These are phyloP conservation scores for Hippocampus mohnikei DNA, from an alignment of 2,113 vertebrate species.

Conservation along the genomic window DNA sequence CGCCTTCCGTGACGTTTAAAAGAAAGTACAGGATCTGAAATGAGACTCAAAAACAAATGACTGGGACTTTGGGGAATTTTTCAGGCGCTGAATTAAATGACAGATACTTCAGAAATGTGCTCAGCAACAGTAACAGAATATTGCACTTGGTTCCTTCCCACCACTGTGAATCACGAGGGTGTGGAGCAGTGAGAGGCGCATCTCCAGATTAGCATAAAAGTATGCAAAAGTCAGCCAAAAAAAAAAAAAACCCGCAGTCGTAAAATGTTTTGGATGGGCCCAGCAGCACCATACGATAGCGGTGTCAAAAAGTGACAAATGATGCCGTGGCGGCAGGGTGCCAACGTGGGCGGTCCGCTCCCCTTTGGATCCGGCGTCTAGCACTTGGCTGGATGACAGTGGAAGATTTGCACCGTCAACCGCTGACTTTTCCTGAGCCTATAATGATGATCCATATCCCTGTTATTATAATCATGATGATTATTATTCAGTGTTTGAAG, in stretches of 20 bases:
- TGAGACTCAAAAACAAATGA: too few species aligned
- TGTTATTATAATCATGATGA: not conserved
- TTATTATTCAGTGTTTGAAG: not conserved
- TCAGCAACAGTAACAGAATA: too few species aligned
- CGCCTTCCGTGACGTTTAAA: too few species aligned
- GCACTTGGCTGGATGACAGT: not conserved
- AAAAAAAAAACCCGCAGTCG: not conserved
- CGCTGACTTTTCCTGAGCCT: not conserved
- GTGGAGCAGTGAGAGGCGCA: not conserved
- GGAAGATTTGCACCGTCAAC: not conserved
- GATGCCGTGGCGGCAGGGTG: not conserved
- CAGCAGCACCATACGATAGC: not conserved
- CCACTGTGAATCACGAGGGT: not conserved
- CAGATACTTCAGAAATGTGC: too few species aligned
- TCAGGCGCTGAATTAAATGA: too few species aligned
- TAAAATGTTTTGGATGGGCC: not conserved
- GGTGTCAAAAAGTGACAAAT: not conserved
- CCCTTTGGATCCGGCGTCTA: not conserved
- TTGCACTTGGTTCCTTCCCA: not conserved
- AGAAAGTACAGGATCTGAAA: too few species aligned
- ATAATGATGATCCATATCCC: not conserved
- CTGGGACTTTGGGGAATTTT: too few species aligned
- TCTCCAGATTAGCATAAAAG: not conserved
- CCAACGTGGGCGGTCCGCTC: not conserved
- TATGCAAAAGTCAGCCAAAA: not conserved